A percentile compares a stretch with the other conserved stretches of the same genome.
phyloP scores from a whole-genome alignment of 2,113 vertebrate genomes.

The Danionella cerebrum region DNA sequence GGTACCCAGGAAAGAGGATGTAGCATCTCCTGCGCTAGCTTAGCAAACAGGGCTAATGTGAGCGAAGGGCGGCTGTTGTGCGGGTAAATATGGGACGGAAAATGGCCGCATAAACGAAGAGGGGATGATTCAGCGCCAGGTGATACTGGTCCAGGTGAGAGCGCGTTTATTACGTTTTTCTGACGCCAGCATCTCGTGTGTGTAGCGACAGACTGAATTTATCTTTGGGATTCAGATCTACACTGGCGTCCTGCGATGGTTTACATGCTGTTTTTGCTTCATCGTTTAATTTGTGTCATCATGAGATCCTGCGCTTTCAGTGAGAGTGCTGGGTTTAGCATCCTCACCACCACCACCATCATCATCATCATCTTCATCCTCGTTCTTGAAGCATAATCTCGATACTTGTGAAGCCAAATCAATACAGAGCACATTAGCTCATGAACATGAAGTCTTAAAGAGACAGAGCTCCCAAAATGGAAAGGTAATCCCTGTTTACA shows the following conservation, averaged over 20 bases:
- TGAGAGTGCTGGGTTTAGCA: too few relatives aligned
- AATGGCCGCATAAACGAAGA: constrained; percentile 18
- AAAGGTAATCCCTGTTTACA: too few relatives aligned
- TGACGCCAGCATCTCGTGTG: background rate
- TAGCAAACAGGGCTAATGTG: constrained; percentile 14
- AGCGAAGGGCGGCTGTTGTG: constrained; percentile 1
- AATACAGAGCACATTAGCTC: background rate
- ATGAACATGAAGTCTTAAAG: too few relatives aligned
- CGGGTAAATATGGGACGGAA: constrained; percentile 5
- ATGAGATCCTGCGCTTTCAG: too few relatives aligned
- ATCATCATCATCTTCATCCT: background rate
- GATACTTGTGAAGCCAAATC: background rate
- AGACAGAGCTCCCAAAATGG: too few relatives aligned
- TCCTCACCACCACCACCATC: too few relatives aligned
- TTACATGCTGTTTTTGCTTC: background rate
- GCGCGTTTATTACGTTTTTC: background rate
- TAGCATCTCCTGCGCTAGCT: constrained; percentile 19
- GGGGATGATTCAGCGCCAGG: constrained; percentile 48
- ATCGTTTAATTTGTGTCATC: too few relatives aligned
- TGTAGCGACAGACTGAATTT: background rate
- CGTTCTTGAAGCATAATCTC: background rate
- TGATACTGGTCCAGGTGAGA: constrained; percentile 47
- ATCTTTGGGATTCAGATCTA: background rate
- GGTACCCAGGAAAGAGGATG: constrained; percentile 41
- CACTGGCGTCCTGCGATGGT: background rate